Base-by-base conservation (phyloP, 2,888 invertebrate species). In the Marronus borbonicus region DNA sequence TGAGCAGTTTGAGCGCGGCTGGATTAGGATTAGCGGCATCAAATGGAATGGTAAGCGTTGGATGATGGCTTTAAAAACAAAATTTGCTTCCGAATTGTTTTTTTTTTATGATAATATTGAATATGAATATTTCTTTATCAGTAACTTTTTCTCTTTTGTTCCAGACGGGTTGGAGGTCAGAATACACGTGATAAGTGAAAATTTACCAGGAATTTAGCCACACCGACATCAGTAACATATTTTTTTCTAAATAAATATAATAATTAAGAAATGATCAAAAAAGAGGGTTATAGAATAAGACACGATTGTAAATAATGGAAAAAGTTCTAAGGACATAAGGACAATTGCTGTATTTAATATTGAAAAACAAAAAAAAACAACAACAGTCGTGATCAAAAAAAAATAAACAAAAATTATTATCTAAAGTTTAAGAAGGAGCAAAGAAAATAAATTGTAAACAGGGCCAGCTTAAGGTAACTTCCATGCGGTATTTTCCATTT, bases 151-250 rank as follows among this genome's bases (percentile, higher is more conserved):
- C 28, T 77, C 50, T 75, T 88, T 90, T 86, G 87, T 93, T 93
- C 80, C 93, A 96, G 96, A 94, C 94, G 89, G 94, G 96, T 87
- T 96, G 96, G 96, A 93, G 96, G 90, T 94, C 96, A 87, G 96
- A 96, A 90, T 96, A 96, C 90, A 96, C 96, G 95, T 96, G 96
- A 96, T 96, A 94, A 92, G 91, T 83, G 79, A 78, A 52, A 49
- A 24, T 39, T 36, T 39, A 68, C 62, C 62, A 55, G 68, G 68
- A 77, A 77, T 66, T 60, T 58, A 55, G 39, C 31, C 31, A 36
- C 65, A 49, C 36, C 49, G 49, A 65, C 78, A 60, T 44, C 66
- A 66, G 39, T 55, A 60, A 77, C 79, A 79, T 70, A 81, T 60
- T 72, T 68, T 64, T 79, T 81, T 86, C 85, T 84, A 85, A 84